Base-by-base conservation (phyloP, 2,113 vertebrate genomes). In the Tamias sibiricus region DNA sequence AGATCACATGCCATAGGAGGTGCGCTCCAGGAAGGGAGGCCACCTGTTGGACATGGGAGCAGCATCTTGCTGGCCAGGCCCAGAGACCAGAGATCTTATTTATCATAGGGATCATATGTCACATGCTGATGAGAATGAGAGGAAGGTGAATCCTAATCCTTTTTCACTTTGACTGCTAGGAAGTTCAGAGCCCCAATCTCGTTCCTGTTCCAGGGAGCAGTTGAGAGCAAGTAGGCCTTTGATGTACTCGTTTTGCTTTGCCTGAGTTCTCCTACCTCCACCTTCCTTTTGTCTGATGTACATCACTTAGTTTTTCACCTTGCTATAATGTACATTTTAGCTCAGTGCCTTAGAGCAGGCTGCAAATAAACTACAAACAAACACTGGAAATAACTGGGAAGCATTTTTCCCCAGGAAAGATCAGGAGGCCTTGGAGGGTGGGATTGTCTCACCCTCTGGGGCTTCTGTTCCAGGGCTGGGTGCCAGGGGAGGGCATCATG, bases 121-220 rank as follows among this genome's bases (percentile, higher is more conserved):
- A 64, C 42, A 40, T 4, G 26, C 40, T 62, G 24, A 37, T 89
- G 64, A 82, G n/a, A 83, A 76, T 47, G n/a, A 81, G 86, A 64
- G 32, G 40, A 69, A 52, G 75, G 32, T 8, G 28, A 92, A 16
- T 66, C 42, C 16, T 77, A 37, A 72, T 82, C 74, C 44, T 5
- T 77, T 95, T 92, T 77, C 44, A 35, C 75, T 52, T 68, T 68
- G 91, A 59, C 75, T n/a, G 3, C 91, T 68, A 85, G 83, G 95
- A 85, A 77, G 84, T 91, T 89, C 59, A n/a, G 74, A 71, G 14
- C 35, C 42, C 71, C 17, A 13, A 5, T 74, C 71, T n/a, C 30
- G 5, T 81, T 35, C 8, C 42, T 75, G 35, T 95, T 57, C 66
- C 14, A 47, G 40, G 47, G 40, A 81, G n/a, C n/a, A 28, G 66